These are phyloP conservation scores for Druon quercuslanigerum DNA, from an alignment of 1,140 invertebrate genomes.

Conservation along the genomic window DNA sequence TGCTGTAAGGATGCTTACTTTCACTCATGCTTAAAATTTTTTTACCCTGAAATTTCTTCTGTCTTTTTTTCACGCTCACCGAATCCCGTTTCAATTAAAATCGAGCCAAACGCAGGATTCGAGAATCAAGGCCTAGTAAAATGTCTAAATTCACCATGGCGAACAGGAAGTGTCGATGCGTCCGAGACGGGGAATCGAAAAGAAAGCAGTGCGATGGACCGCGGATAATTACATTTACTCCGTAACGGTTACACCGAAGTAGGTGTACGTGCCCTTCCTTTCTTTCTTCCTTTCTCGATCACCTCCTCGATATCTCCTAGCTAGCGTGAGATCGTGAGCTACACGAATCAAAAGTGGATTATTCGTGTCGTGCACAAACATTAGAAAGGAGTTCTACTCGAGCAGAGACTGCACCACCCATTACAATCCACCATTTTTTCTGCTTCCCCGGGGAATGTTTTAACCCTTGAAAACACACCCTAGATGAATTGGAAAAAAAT, in stretches of 20 bases:
- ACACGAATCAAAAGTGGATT: slow-evolving; percentile 23
- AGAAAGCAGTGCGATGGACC: slow-evolving; percentile 23
- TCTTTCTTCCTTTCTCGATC: slow-evolving; percentile 31
- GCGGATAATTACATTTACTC: slow-evolving; percentile 28
- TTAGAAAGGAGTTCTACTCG: not conserved
- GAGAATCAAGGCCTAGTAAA: not conserved
- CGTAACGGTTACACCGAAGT: slow-evolving; percentile 13
- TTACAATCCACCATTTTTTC: not conserved
- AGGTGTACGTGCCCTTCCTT: slow-evolving; percentile 11
- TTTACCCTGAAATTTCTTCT: not conserved
- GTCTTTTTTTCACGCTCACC: not conserved
- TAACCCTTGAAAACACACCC: no score
- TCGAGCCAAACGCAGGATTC: not conserved
- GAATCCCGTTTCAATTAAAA: slow-evolving; percentile 11
- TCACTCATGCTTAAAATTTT: not conserved
- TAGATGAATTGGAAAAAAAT: no score
- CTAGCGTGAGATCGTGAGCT: slow-evolving; percentile 15
- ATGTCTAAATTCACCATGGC: slow-evolving; percentile 15
- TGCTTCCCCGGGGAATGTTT: not conserved
- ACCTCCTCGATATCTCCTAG: slow-evolving; percentile 9
- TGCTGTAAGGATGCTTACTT: not conserved
- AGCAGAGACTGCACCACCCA: not conserved
- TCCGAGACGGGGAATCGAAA: slow-evolving; percentile 1
- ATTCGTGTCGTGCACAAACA: slow-evolving; percentile 15
- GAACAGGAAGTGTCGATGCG: not conserved